Evolutionary conservation across 2,797 vertebrate genomes (phyloP), one percentile per base, ranked within the genome.

Genomic region (Enteromius thamalakanensis): DNA sequence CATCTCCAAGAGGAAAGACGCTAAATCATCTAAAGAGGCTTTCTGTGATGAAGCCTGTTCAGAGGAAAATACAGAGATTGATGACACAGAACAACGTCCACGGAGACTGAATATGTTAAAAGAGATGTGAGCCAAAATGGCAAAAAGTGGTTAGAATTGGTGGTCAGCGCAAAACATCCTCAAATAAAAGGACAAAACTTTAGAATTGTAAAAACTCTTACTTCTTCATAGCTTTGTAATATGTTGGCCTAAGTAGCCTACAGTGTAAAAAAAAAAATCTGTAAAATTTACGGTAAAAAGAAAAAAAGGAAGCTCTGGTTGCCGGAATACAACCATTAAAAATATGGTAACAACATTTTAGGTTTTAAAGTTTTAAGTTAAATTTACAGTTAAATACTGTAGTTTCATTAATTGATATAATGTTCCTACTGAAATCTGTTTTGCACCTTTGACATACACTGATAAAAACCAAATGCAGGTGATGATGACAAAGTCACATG

Each of bases 11-110:
- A 90, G 89, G 87, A 90, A 92, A 93, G 91, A 92, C 87, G 87
- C 42, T 68, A 90, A 93, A 91, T 92, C 89, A 93, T 92, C 90
- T 87, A 91, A 89, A 89, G 92, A 91, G 88, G 93, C 91, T 94
- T 93, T 91, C 89, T 89, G 86, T 75, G 91, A 91, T 90, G 47
- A 90, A 92, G 88, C 86, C 68, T 86, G 85, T 91, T 93, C 84
- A 84, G 90, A 92, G 90, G 80, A 81, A 82, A 76, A 88, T 88
- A 86, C 62, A 2, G 62, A 42, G 72, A 85, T 68, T 88, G 80
- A 79, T 79, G 75, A 79, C 60, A 51, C 86, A 92, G 89, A 93
- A 93, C 91, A 93, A 93, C 89, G 86, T 88, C 88, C 0, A 83
- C 64, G 37, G 74, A 71, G 10, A 71, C 34, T 84, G 90, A 93